Evolutionary conservation across 2,797 vertebrate genomes (phyloP), one percentile per base, ranked within the genome.

Genomic region (Peromyscus nudipes): DNA sequence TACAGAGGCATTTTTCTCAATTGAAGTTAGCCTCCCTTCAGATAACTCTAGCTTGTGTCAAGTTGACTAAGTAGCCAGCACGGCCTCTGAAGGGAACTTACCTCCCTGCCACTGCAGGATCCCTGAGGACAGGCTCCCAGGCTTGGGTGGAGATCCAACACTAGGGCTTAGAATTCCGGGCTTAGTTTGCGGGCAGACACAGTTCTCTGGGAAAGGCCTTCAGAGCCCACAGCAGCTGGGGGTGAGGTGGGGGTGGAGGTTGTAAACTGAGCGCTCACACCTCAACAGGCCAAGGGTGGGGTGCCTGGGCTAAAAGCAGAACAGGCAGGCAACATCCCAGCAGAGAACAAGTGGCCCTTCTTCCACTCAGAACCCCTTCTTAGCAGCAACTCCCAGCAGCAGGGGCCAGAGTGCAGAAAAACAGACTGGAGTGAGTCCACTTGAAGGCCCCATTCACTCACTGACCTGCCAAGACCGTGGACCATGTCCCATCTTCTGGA

Each of bases 271-370:
- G n/a, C 52, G 60, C 60, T 85, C 77, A 31, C 25, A 76, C 43
- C 73, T 79, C 25, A 0, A 60, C 82, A 81, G 65, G 75, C 89
- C 1, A 0, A 52, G 91, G 94, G 88, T 8, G 67, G 87, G 84
- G 64, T 67, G 55, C 8, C 60, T 55, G 75, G 52, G 60, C 89
- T 4, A 62, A 64, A 87, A 62, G 79, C 6, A 0, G 92, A 86
- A 49, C 2, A 0, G 55, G 7, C 55, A 65, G 77, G 62, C 92
- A 62, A 8, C 13, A 0, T 29, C 73, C 85, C 85, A 73, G 17
- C 40, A 60, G 12, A 73, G 73, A 92, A 97, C 95, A 92, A 94
- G 88, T 25, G 31, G 12, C 21, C 57, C 69, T 91, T 95, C 80
- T 93, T 89, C 82, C 12, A 6, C 7, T 4, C 4, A 6, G 40